A percentile compares a stretch with the other conserved stretches of the same genome.
Evolutionary conservation across 53 echinoderm and acorn worm species (phyloP).

Genomic region (Paracentrotus lividus): DNA sequence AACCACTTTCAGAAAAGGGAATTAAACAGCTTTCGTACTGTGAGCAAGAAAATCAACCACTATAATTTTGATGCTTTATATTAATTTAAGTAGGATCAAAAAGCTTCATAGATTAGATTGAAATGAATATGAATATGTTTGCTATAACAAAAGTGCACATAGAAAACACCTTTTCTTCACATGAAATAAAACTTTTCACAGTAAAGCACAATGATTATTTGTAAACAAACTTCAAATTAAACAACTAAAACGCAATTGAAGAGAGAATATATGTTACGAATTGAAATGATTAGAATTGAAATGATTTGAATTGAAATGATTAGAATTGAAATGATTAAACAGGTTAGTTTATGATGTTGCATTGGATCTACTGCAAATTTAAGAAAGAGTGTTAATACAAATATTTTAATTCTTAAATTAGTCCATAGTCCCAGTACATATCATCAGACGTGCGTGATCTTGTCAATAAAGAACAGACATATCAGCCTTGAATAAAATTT

Average conservation of each 20-base stretch:
- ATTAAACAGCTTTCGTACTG: too few species aligned
- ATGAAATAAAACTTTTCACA: too few species aligned
- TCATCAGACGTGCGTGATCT: neutral
- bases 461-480: neutral
- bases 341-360: neutral
- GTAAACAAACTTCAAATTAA: neutral
- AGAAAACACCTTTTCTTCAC: too few species aligned
- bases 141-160: too few species aligned
- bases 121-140: too few species aligned
- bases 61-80: too few species aligned
- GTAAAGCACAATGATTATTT: neutral
- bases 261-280: neutral
- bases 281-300: neutral
- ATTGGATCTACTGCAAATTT: neutral
- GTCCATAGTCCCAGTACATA: neutral
- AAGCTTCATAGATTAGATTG: too few species aligned
- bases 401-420: too few species aligned
- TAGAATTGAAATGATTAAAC: too few species aligned
- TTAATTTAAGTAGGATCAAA: too few species aligned
- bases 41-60: too few species aligned
- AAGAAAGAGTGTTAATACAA: neutral
- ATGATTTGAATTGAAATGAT: neutral
- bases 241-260: neutral
- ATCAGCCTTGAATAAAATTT: slow-evolving; percentile 4
- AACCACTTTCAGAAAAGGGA: too few species aligned